A percentile compares a stretch with the other conserved stretches of the same genome.
Conservation (phyloP, 2,888 invertebrate species). For the Dastarcus helophoroides region DNA sequence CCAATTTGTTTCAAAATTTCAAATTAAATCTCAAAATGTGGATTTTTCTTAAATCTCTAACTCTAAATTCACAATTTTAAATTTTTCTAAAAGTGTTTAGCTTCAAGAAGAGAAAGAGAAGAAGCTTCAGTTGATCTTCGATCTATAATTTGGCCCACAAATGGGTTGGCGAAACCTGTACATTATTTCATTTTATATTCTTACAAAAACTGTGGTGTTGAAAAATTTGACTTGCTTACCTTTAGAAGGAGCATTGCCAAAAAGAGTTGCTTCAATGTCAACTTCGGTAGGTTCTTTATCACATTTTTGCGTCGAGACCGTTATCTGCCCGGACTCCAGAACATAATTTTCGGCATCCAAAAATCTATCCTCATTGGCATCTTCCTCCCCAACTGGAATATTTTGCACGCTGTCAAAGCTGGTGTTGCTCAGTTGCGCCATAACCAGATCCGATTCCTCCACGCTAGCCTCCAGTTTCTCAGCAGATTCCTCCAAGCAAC, state of each 20-base stretch:
- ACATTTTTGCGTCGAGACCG: conserved; percentile 21
- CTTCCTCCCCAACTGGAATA: conserved; percentile 38
- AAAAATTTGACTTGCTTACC: no score
- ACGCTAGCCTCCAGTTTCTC: conserved; percentile 35
- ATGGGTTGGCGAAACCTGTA: no score
- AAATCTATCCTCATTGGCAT: conserved; percentile 53
- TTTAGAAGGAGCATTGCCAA: conserved; percentile 16
- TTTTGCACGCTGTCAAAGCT: conserved; percentile 23
- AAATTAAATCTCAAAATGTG: no score
- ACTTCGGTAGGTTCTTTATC: conserved; percentile 25
- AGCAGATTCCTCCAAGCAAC: conserved; percentile 25
- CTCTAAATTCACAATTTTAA: no score
- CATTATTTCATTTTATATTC: no score
- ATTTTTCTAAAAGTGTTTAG: no score
- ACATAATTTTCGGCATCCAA: conserved; percentile 73
- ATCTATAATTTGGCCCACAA: no score
- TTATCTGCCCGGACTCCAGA: conserved; percentile 50
- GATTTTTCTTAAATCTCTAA: no score
- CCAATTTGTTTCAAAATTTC: no score
- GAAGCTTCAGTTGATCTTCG: no score
- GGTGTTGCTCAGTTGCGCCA: conserved; percentile 22
- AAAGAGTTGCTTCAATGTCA: conserved; percentile 35
- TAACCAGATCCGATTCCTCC: conserved; percentile 36
- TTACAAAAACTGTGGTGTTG: no score
- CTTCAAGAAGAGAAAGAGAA: no score